These are phyloP conservation scores for Sinocyclocheilus rhinocerous DNA, from an alignment of 2,113 vertebrate species.

Conservation along the genomic window DNA sequence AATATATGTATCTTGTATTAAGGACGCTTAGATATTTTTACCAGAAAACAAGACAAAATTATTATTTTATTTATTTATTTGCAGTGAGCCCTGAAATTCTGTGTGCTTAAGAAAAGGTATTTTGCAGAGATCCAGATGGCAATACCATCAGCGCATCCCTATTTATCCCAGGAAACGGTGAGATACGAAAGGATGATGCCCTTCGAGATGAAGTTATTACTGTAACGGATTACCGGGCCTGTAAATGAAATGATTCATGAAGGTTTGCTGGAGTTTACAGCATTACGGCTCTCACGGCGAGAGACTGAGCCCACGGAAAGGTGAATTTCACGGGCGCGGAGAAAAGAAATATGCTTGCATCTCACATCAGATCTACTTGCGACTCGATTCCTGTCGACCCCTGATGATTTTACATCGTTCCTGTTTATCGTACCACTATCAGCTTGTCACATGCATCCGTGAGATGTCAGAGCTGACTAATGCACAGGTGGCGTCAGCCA, in stretches of 20 bases:
- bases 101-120: background rate
- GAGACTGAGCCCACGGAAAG: background rate
- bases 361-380: background rate
- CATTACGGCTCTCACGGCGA: background rate
- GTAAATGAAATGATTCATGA: slow-evolving; percentile 3
- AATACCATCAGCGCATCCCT: background rate
- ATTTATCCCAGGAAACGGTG: background rate
- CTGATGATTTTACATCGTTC: background rate
- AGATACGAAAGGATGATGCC: background rate
- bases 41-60: background rate
- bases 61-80: background rate
- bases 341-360: background rate
- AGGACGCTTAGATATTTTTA: background rate
- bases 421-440: background rate
- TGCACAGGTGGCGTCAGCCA: slow-evolving; percentile 10
- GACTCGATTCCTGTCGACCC: background rate
- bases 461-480: slow-evolving; percentile 31
- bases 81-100: background rate
- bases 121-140: background rate
- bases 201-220: slow-evolving; percentile 12
- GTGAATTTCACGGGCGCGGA: background rate
- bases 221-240: background rate
- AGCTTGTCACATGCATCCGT: background rate
- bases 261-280: background rate
- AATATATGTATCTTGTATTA: background rate